Conservation (phyloP, 2,113 vertebrate species). For the Todiramphus chloris region DNA sequence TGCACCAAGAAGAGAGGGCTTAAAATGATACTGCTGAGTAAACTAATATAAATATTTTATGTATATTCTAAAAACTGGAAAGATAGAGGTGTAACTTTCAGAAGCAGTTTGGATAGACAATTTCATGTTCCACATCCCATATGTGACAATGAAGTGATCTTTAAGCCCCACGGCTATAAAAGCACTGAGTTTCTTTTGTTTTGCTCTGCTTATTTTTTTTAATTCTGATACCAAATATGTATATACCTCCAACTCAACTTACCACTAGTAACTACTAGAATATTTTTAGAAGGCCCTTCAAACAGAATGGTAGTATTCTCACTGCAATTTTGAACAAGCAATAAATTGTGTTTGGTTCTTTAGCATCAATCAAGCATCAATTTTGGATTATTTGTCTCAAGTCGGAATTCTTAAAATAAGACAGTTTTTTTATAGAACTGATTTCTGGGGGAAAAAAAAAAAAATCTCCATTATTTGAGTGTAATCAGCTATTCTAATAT, state of each 20-base stretch:
- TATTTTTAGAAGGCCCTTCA: conserved; percentile 38
- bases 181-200: neutral
- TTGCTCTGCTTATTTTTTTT: neutral
- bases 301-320: neutral
- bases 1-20: neutral
- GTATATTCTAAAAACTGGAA: neutral
- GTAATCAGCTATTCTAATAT: neutral
- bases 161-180: neutral
- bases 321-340: neutral
- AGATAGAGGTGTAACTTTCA: neutral
- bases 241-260: neutral
- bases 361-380: conserved; percentile 32
- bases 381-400: conserved; percentile 35
- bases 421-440: neutral
- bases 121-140: neutral
- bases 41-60: neutral
- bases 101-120: neutral
- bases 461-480: neutral
- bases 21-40: neutral
- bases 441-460: neutral
- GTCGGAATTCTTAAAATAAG: conserved; percentile 18
- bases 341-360: neutral
- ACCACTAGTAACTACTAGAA: neutral
- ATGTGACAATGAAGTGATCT: neutral
- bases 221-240: neutral